phyloP scores from a whole-genome alignment of 2,888 invertebrate species.

The Bimastos eiseni region DNA sequence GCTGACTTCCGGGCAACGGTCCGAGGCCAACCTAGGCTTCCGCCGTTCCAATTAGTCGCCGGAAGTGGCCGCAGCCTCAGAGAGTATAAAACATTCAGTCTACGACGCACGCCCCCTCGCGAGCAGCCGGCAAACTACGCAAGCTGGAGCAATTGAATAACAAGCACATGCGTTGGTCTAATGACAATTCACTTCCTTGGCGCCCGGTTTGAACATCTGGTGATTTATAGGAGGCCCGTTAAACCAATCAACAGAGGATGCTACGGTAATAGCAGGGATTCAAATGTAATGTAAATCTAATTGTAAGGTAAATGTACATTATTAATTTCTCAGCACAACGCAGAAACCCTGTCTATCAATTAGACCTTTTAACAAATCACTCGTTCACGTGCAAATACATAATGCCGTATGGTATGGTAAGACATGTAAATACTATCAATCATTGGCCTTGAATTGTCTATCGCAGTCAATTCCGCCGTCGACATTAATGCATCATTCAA shows the following conservation, averaged over 20 bases:
- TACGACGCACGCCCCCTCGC: not conserved
- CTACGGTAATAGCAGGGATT: not conserved
- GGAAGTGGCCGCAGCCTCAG: not conserved
- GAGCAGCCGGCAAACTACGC: not conserved
- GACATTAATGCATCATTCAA: not conserved
- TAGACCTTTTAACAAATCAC: no score
- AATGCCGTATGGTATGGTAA: no score
- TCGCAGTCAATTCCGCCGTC: not conserved
- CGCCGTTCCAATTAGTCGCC: not conserved
- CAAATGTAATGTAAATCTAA: no score
- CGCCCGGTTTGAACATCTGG: not conserved
- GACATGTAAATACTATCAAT: no score
- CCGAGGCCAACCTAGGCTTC: not conserved
- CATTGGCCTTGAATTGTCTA: not conserved
- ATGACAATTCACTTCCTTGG: not conserved
- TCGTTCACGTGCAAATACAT: no score
- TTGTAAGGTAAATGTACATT: no score
- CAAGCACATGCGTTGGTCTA: not conserved
- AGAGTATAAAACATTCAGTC: not conserved
- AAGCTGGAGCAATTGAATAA: not conserved
- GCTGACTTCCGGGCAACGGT: constrained; percentile 6
- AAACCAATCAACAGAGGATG: not conserved
- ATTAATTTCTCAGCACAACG: no score
- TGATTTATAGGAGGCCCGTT: not conserved
- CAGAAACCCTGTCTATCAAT: no score